Base-by-base conservation (phyloP, 23 tunicate species). In the Ciona savignyi region DNA sequence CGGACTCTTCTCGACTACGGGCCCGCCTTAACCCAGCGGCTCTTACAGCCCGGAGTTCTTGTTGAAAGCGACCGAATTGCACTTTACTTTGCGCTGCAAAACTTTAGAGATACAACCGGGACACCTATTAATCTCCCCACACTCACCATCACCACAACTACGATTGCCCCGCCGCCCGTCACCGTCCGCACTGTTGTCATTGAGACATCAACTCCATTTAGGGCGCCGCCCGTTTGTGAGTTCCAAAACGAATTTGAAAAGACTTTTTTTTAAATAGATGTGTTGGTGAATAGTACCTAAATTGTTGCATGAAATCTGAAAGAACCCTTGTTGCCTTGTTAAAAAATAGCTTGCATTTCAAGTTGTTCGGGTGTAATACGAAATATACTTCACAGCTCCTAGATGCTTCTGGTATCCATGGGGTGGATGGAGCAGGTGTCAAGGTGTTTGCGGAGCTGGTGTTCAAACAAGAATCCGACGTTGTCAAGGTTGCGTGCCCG, bases 341-440 rank as follows among this genome's bases (percentile, higher is more conserved):
- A n/a, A n/a, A n/a, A n/a, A n/a, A n/a, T n/a, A n/a, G n/a, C n/a
- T n/a, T n/a, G n/a, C n/a, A n/a, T n/a, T n/a, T n/a, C n/a, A n/a
- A n/a, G n/a, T n/a, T n/a, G n/a, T n/a, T n/a, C n/a, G n/a, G n/a
- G n/a, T n/a, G n/a, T n/a, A n/a, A n/a, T n/a, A n/a, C n/a, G n/a
- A n/a, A n/a, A n/a, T n/a, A n/a, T n/a, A n/a, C 15, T 42, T 42
- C 56, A 42, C 56, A 42, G 56, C 56, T 6, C 9, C 11, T 15
- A 42, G 56, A 42, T 42, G 56, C 56, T 42, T 42, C 56, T 88
- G 96, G 99, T 79, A 69, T 49, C 83, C 86, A 24, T 95, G 99
- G 99, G 70, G 92, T 60, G 96, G 78, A 4, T 95, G 99, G 99
- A 80, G 95, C 68, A 56, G 62, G 20, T 95, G 99, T 63, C 62